phyloP scores from a whole-genome alignment of 2,888 invertebrate genomes.

The Toxonevra muliebris region DNA sequence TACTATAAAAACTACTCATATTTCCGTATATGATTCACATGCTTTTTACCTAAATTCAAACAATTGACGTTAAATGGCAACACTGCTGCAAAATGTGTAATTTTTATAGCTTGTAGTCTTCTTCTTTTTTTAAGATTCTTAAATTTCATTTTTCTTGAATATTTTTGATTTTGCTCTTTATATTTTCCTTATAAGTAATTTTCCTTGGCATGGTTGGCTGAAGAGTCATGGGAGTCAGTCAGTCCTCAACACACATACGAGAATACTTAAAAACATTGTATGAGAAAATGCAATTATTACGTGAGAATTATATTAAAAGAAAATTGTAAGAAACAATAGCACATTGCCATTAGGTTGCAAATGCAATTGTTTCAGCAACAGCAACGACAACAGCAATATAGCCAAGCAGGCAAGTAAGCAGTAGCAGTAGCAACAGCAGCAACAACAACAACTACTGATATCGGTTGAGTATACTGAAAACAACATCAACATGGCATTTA shows the following conservation, averaged over 20 bases:
- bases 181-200: neutral
- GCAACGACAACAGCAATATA: no score
- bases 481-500: conserved; percentile 39
- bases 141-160: neutral
- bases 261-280: neutral
- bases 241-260: no score
- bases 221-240: neutral
- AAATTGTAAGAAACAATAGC: no score
- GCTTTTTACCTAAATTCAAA: no score
- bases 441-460: neutral
- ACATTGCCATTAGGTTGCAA: no score
- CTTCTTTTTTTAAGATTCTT: neutral
- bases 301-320: conserved; percentile 57
- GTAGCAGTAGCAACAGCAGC: neutral
- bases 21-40: no score
- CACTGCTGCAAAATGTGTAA: no score
- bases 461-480: no score
- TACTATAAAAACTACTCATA: no score
- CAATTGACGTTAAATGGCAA: no score
- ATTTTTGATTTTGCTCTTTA: conserved; percentile 6
- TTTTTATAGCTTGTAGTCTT: neutral
- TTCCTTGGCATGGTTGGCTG: neutral
- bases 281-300: conserved; percentile 55
- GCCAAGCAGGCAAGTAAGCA: no score
- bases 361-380: no score